Percentiles rank a stretch among this genome's conserved stretches.
These are phyloP conservation scores for Choristoneura fumiferana DNA, from an alignment of 1,140 invertebrate species.

Conservation along the genomic window DNA sequence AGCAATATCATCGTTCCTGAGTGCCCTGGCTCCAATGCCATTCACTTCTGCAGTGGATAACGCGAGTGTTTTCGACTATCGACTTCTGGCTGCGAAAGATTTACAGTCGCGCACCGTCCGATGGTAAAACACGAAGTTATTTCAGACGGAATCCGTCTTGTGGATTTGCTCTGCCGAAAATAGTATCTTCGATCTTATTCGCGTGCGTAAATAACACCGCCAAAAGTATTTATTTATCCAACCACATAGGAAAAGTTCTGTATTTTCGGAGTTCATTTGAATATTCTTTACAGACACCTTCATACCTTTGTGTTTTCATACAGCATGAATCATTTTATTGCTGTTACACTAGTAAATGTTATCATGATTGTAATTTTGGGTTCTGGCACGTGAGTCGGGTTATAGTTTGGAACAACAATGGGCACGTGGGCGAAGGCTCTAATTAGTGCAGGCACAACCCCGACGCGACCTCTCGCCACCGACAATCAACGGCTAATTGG, in stretches of 20 bases:
- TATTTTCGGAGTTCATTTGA: slow-evolving; percentile 39
- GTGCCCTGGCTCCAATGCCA: background rate
- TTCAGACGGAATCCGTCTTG: slow-evolving; percentile 69
- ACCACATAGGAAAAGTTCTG: slow-evolving; percentile 44
- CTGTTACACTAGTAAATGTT: background rate
- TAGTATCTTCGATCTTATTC: slow-evolving; percentile 71
- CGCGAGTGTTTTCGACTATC: slow-evolving; percentile 61
- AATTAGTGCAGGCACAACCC: slow-evolving; percentile 67
- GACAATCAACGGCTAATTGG: slow-evolving; percentile 69
- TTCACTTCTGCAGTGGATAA: slow-evolving; percentile 25
- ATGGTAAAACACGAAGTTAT: slow-evolving; percentile 63
- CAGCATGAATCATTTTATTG: background rate
- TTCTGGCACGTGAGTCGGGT: background rate
- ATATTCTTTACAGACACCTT: slow-evolving; percentile 26
- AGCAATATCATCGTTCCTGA: background rate
- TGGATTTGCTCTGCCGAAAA: slow-evolving; percentile 65
- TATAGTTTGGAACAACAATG: slow-evolving; percentile 28
- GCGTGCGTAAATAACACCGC: slow-evolving; percentile 50
- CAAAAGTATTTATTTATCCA: slow-evolving; percentile 54
- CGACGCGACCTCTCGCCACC: slow-evolving; percentile 65
- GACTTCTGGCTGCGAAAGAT: slow-evolving; percentile 58
- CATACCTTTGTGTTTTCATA: background rate
- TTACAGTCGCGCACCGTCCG: slow-evolving; percentile 44
- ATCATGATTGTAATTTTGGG: background rate
- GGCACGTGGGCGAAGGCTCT: slow-evolving; percentile 60